These are phyloP conservation scores for Lucinisca nassula DNA, from an alignment of 2,888 invertebrate species.

Conservation along the genomic window DNA sequence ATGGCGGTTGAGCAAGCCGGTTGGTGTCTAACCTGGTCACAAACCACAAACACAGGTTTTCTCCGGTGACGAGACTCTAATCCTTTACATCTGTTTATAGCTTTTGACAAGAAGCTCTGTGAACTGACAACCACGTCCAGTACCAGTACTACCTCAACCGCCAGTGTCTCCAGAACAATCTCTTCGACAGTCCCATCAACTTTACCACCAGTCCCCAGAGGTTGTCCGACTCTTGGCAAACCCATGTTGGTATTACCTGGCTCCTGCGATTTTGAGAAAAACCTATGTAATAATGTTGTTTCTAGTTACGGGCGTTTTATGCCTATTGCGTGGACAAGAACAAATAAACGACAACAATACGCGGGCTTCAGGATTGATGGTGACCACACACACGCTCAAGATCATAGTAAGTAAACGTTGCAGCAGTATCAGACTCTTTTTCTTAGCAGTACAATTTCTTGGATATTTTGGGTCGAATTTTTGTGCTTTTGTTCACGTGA, in stretches of 20 bases:
- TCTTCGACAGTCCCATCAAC: neutral
- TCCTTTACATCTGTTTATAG: too few species aligned
- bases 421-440: too few species aligned
- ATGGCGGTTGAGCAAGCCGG: too few species aligned
- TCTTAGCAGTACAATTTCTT: too few species aligned
- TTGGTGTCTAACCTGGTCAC: too few species aligned
- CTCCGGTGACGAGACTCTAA: too few species aligned
- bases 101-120: neutral
- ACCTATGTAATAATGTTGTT: slow-evolving; percentile 35
- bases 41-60: too few species aligned
- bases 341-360: neutral
- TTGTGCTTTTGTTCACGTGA: too few species aligned
- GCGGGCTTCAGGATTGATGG: neutral
- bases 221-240: neutral
- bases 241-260: slow-evolving; percentile 23
- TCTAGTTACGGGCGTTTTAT: neutral
- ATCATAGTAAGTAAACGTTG: neutral
- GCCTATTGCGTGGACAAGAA: slow-evolving; percentile 31
- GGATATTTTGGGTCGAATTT: too few species aligned
- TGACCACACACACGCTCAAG: neutral
- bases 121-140: neutral
- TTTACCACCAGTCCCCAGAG: neutral
- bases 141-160: slow-evolving; percentile 18
- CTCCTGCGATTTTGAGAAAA: slow-evolving; percentile 55
- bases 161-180: neutral